A percentile compares a stretch with the other conserved stretches of the same genome.
phyloP scores from a whole-genome alignment of 2,113 vertebrate species.

The Ariopsis seemanni region DNA sequence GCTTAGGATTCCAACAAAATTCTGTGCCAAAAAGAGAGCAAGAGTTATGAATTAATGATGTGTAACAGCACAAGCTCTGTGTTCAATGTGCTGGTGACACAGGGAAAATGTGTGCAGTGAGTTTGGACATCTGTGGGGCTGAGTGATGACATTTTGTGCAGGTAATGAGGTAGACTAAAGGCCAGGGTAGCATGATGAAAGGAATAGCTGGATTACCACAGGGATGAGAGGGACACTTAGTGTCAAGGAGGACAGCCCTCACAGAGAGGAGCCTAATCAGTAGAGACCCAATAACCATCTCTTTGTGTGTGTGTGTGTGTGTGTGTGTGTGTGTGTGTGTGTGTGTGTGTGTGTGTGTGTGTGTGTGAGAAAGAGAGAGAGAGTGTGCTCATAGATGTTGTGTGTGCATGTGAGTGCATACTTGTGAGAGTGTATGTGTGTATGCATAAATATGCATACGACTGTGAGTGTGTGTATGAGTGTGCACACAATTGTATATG shows the following conservation, averaged over 20 bases:
- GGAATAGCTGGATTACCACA: conserved; percentile 35
- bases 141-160: conserved; percentile 38
- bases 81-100: conserved; percentile 2
- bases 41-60: neutral
- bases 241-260: conserved; percentile 34
- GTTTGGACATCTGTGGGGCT: conserved; percentile 6
- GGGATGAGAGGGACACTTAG: conserved; percentile 20
- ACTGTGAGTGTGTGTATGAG: no score
- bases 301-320: neutral
- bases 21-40: neutral
- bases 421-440: no score
- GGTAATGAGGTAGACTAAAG: conserved; percentile 34
- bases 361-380: no score
- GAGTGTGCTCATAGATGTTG: no score
- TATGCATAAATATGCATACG: no score
- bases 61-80: neutral
- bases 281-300: neutral
- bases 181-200: conserved; percentile 41
- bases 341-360: no score
- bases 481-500: no score
- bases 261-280: conserved; percentile 29
- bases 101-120: neutral
- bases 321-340: no score
- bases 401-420: no score
- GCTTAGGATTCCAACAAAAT: neutral